Evolutionary conservation across 2,888 invertebrate species (phyloP).

Genomic region (Lithophane socia): DNA sequence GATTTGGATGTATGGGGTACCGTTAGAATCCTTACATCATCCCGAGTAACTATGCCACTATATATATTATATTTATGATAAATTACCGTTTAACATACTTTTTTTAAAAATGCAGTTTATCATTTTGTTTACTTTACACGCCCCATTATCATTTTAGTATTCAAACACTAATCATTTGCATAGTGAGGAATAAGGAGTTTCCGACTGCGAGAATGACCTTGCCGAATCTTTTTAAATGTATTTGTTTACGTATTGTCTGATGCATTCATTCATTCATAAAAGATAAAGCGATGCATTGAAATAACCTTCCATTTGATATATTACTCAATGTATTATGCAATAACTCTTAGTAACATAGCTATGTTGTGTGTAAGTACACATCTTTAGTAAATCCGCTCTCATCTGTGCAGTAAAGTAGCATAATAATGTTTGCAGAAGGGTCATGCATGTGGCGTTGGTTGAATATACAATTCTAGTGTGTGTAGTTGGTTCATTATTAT

Average conservation of each 20-base stretch:
- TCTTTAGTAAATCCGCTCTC: neutral
- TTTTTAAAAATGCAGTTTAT: neutral
- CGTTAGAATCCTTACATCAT: too few species aligned
- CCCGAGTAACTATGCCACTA: too few species aligned
- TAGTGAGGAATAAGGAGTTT: slow-evolving; percentile 18
- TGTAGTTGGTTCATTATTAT: slow-evolving; percentile 16
- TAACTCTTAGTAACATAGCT: slow-evolving; percentile 3
- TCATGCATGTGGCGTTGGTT: slow-evolving; percentile 6
- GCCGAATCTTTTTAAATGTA: slow-evolving; percentile 36
- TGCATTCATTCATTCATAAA: slow-evolving; percentile 56
- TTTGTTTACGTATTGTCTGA: slow-evolving; percentile 50
- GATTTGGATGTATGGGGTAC: too few species aligned
- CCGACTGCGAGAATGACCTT: slow-evolving; percentile 38
- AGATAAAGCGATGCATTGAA: slow-evolving; percentile 40
- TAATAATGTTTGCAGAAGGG: slow-evolving; percentile 29
- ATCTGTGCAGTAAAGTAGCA: slow-evolving; percentile 8
- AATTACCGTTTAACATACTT: too few species aligned
- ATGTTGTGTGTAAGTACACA: neutral
- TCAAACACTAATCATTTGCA: neutral
- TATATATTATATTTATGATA: too few species aligned
- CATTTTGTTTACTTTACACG: slow-evolving; percentile 4
- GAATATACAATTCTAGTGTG: slow-evolving; percentile 7
- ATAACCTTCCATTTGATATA: slow-evolving; percentile 38
- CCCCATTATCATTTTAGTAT: slow-evolving; percentile 34
- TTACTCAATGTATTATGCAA: slow-evolving; percentile 40